Base-by-base conservation (phyloP, 92 coral and sea anemone genomes). In the Porites evermanni region DNA sequence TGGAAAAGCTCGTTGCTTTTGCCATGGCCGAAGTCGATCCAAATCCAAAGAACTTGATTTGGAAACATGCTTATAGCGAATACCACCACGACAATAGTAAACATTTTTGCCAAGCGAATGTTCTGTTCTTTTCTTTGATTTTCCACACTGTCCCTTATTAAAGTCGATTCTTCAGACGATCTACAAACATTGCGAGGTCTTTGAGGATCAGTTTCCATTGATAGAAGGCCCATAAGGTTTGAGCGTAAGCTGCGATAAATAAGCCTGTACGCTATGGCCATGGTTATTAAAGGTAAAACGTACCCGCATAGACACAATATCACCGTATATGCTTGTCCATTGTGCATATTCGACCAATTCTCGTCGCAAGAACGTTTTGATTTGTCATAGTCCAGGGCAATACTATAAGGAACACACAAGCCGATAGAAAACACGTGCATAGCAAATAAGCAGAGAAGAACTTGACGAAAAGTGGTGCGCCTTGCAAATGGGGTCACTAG, bases 41-140 rank as follows among this genome's bases (percentile, higher is more conserved):
- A 93, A 11, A 96, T 80, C 98, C 98, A 96, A 1, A 93, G 70
- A 0, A 94, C 91, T 83, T 96, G 95, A 66, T 96, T 96, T 2
- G 98, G 98, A 19, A 91, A 87, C 91, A 89, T 96, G 53, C 95
- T 81, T 19, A 94, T 61, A 9, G 98, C 98, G 78, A 96, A 96
- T 21, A 96, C 95, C 16, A 92, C 89, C 2, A 96, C 96, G 14
- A 96, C 94, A 16, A 92, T 89, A 12, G 90, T 87, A 67, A 96
- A 96, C 98, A 96, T 96, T 76, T 94, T 96, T 78, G 97, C 91
- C 56, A 94, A 91, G 38, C 83, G 94, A 21, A 89, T 69, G 90
- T 96, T 96, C 76, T 96, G 98, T 68, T 95, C 98, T 52, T 84
- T 91, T 60, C 98, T 79, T 13, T 70, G 58, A 7, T 64, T 38